A percentile compares a stretch with the other conserved stretches of the same genome.
Evolutionary conservation across 2,113 vertebrate genomes (phyloP).

Genomic region (Opisthocomus hoazin): DNA sequence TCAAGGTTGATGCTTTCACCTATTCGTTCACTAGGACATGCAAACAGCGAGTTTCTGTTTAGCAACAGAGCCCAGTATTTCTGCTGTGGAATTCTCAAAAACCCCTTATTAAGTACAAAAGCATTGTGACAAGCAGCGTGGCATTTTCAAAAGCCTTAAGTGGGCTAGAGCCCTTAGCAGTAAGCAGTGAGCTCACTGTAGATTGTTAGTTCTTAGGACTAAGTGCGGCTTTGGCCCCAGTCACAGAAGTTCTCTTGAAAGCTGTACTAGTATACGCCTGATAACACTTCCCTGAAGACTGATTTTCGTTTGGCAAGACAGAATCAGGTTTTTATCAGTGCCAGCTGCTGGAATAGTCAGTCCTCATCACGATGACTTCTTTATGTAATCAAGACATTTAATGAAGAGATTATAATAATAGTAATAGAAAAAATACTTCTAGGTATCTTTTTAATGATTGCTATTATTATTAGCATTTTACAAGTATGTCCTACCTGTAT

Average conservation of each 20-base stretch:
- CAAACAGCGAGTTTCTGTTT: not conserved
- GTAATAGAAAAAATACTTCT: not conserved
- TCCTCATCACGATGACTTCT: not conserved
- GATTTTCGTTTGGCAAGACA: not conserved
- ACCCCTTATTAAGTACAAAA: not conserved
- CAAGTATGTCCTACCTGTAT: constrained; percentile 82
- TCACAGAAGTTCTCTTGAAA: not conserved
- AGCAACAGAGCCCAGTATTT: not conserved
- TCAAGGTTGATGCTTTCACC: not conserved
- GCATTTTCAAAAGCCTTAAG: not conserved
- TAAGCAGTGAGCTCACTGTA: not conserved
- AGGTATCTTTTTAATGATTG: not conserved
- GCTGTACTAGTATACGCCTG: not conserved
- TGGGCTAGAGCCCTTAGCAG: not conserved
- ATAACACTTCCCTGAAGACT: not conserved
- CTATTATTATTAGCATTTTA: not conserved
- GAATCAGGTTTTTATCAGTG: not conserved
- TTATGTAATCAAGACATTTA: not conserved
- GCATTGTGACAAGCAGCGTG: not conserved
- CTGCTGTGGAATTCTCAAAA: not conserved
- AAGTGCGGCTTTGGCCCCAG: not conserved
- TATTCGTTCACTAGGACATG: not conserved
- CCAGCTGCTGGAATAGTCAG: not conserved
- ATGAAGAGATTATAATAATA: not conserved
- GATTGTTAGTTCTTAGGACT: not conserved